These are phyloP conservation scores for Anniella stebbinsi DNA, from an alignment of 2,797 vertebrate species.

Conservation along the genomic window DNA sequence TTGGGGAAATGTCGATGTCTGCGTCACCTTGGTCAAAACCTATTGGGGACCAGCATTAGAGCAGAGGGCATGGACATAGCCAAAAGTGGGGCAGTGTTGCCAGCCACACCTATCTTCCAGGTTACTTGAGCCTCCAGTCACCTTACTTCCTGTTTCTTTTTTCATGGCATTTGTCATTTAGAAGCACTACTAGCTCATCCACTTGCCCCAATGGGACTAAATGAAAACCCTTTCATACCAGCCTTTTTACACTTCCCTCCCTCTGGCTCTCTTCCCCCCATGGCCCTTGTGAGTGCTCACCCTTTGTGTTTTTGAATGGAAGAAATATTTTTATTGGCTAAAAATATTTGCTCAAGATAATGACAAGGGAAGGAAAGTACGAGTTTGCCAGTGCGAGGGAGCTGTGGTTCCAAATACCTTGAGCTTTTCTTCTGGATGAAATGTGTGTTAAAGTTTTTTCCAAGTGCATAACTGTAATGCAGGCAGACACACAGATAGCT, in stretches of 20 bases:
- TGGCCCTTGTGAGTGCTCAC: background rate
- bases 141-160: background rate
- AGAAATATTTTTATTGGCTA: background rate
- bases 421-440: background rate
- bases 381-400: background rate
- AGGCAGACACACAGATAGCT: no score
- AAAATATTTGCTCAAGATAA: background rate
- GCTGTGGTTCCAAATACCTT: background rate
- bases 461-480: background rate
- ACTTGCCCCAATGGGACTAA: background rate
- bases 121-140: background rate
- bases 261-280: background rate
- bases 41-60: no score
- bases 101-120: background rate
- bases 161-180: background rate
- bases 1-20: background rate
- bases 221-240: background rate
- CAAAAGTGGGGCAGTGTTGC: background rate
- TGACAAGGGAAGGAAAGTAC: background rate
- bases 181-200: background rate
- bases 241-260: background rate
- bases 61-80: background rate
- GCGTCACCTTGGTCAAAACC: no score
- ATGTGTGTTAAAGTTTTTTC: background rate
- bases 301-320: background rate